phyloP scores from a whole-genome alignment of 2,888 invertebrate species.

The Drosophila lacicola region DNA sequence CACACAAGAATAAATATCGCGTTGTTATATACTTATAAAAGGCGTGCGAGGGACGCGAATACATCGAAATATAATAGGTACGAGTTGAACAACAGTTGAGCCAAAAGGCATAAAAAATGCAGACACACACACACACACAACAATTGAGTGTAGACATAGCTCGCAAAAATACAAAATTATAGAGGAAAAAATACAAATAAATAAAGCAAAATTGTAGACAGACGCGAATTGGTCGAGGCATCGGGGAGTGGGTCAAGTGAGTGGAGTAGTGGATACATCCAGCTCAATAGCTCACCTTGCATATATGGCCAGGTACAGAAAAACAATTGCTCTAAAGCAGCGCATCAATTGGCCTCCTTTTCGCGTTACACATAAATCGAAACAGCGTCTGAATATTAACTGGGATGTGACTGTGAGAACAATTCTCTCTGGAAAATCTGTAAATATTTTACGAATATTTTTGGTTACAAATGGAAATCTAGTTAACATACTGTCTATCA shows the following conservation, averaged over 20 bases:
- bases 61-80: slow-evolving; percentile 50
- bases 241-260: too few relatives aligned
- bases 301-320: background rate
- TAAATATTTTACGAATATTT: too few relatives aligned
- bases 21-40: slow-evolving; percentile 53
- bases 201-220: slow-evolving; percentile 38
- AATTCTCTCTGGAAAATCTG: too few relatives aligned
- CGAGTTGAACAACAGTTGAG: slow-evolving; percentile 15
- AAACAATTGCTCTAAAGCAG: background rate
- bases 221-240: slow-evolving; percentile 13
- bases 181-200: slow-evolving; percentile 27
- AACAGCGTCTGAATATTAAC: background rate
- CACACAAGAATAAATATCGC: slow-evolving; percentile 77
- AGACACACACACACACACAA: slow-evolving; percentile 6
- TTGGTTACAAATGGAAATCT: too few relatives aligned
- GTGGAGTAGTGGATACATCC: background rate
- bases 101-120: slow-evolving; percentile 17
- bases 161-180: slow-evolving; percentile 56
- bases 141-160: slow-evolving; percentile 19
- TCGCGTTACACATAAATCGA: background rate
- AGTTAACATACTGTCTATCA: too few relatives aligned
- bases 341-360: slow-evolving; percentile 10
- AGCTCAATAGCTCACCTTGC: background rate
- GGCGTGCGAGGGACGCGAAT: slow-evolving; percentile 30
- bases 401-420: too few relatives aligned